A percentile compares a stretch with the other conserved stretches of the same genome.
phyloP scores from a whole-genome alignment of 2,888 invertebrate species.

The Lepidochrysops patricia region DNA sequence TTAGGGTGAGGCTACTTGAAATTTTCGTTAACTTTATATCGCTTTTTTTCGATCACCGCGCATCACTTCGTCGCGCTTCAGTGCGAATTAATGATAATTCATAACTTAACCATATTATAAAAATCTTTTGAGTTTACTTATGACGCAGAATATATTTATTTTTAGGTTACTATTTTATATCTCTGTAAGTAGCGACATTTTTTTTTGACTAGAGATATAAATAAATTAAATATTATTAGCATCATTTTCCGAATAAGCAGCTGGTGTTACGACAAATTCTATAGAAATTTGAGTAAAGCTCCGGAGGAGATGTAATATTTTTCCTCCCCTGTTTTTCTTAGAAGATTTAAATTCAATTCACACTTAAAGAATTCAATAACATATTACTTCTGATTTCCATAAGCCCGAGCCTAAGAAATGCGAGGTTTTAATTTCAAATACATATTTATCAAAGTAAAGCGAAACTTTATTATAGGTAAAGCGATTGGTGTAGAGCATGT shows the following conservation, averaged over 20 bases:
- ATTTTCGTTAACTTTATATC: too few relatives aligned
- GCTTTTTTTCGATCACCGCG: too few relatives aligned
- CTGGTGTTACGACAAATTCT: neutral
- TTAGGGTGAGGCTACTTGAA: too few relatives aligned
- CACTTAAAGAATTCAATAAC: slow-evolving; percentile 5
- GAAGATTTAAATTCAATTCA: neutral
- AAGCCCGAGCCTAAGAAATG: neutral
- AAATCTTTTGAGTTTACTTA: too few relatives aligned
- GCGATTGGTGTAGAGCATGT: too few relatives aligned
- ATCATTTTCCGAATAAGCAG: neutral
- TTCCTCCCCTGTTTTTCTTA: neutral
- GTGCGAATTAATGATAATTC: too few relatives aligned
- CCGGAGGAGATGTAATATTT: neutral
- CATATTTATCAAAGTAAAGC: neutral
- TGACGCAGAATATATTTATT: too few relatives aligned
- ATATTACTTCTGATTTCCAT: neutral
- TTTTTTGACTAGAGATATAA: too few relatives aligned
- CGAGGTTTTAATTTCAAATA: neutral
- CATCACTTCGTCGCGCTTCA: too few relatives aligned
- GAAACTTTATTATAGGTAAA: neutral
- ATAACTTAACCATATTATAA: too few relatives aligned
- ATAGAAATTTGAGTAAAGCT: neutral
- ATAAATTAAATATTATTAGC: neutral
- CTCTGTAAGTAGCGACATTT: too few relatives aligned
- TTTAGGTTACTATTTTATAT: too few relatives aligned